Conservation (phyloP, 35 echinoderm and acorn worm species). For the Ophioderma brevispina region DNA sequence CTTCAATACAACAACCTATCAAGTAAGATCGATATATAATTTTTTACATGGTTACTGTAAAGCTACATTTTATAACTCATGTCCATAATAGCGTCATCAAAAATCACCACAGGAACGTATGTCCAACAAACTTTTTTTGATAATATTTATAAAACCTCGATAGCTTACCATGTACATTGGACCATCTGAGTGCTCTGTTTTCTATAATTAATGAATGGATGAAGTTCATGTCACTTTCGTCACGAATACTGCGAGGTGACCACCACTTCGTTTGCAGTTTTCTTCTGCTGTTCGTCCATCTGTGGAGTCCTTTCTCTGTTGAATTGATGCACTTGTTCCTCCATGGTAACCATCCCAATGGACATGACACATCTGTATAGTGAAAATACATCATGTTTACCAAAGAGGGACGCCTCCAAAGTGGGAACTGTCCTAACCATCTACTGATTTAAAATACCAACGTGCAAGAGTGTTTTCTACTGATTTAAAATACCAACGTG, state of each 20-base stretch:
- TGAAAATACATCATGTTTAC: too few relatives aligned
- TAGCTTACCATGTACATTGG: neutral
- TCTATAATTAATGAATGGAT: neutral
- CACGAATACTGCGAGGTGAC: neutral
- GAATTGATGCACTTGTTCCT: neutral
- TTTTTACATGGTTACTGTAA: neutral
- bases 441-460: neutral
- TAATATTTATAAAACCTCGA: neutral
- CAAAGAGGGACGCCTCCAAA: neutral
- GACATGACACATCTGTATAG: too few relatives aligned
- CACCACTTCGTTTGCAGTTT: neutral
- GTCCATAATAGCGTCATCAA: neutral
- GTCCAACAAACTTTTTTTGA: too few relatives aligned
- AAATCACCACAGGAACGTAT: too few relatives aligned
- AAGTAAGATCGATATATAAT: neutral
- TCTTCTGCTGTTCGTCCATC: neutral
- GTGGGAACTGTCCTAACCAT: neutral
- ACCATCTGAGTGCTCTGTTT: neutral
- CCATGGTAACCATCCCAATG: neutral
- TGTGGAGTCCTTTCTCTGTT: neutral
- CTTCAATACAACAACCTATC: neutral
- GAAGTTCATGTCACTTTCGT: neutral
- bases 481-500: neutral
- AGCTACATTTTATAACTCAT: neutral
- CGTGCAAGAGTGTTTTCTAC: neutral